Evolutionary conservation across 2,888 invertebrate genomes (phyloP).

Genomic region (Himalopsyche kuldschensis): DNA sequence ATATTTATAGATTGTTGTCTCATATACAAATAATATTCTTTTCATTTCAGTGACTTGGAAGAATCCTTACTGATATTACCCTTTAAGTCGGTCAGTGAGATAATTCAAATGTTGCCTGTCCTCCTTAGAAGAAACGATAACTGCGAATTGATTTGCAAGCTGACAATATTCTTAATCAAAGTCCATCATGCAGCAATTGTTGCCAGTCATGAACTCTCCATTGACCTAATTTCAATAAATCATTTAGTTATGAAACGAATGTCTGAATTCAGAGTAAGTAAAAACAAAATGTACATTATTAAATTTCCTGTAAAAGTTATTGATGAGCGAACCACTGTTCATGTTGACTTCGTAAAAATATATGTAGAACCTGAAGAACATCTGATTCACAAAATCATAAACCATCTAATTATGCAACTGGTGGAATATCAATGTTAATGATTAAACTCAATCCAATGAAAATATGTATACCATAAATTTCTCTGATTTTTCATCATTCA

Average conservation of each 20-base stretch:
- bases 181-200: conserved; percentile 80
- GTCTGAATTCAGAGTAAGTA: conserved; percentile 63
- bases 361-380: too few species aligned
- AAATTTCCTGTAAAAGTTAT: not conserved
- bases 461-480: not conserved
- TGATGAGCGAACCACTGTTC: too few species aligned
- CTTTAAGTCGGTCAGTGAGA: conserved; percentile 76
- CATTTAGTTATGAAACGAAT: conserved; percentile 61
- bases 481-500: not conserved
- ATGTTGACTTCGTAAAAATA: too few species aligned
- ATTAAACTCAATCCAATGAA: not conserved
- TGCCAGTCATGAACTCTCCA: conserved; percentile 68
- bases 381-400: too few species aligned
- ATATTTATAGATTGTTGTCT: too few species aligned
- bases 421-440: not conserved
- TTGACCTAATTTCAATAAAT: conserved; percentile 66
- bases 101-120: conserved; percentile 71
- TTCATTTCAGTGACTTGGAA: conserved; percentile 78
- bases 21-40: too few species aligned
- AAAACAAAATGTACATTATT: not conserved
- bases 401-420: not conserved
- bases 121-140: conserved; percentile 71
- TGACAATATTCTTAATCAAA: conserved; percentile 74
- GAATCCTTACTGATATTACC: conserved; percentile 86
- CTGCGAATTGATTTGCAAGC: conserved; percentile 75